Percentiles rank a stretch among this genome's conserved stretches.
Conservation (phyloP, 2,797 vertebrate species). For the Hydrolagus colliei region DNA sequence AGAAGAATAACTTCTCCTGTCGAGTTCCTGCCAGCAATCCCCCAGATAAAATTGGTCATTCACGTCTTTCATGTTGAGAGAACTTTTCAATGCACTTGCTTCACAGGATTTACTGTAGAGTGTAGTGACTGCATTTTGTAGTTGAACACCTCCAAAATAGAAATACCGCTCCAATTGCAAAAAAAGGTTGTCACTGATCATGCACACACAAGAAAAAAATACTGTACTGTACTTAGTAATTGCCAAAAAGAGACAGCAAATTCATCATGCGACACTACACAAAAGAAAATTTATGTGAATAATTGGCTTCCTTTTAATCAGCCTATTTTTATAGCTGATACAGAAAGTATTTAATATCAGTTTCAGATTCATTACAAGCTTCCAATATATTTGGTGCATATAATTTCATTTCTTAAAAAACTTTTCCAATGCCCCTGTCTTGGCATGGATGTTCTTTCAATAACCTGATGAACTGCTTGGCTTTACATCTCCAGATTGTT, state of each 20-base stretch:
- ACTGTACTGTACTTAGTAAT: background rate
- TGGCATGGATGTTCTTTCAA: background rate
- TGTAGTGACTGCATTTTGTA: too few relatives aligned
- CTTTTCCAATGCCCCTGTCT: too few relatives aligned
- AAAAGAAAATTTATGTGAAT: background rate
- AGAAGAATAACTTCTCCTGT: too few relatives aligned
- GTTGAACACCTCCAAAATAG: too few relatives aligned
- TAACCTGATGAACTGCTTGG: background rate
- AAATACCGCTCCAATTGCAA: too few relatives aligned
- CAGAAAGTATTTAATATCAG: background rate
- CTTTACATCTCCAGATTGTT: background rate
- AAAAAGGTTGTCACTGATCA: too few relatives aligned
- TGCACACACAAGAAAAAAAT: too few relatives aligned
- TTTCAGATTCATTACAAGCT: background rate
- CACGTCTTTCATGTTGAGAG: too few relatives aligned
- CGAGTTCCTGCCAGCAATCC: too few relatives aligned
- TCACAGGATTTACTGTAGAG: too few relatives aligned
- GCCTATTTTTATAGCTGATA: background rate
- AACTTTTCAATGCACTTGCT: too few relatives aligned
- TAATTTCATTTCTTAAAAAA: background rate
- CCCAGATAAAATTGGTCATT: too few relatives aligned
- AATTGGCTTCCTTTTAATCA: background rate
- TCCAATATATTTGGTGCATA: background rate
- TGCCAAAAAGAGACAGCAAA: background rate
- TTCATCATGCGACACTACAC: background rate